These are phyloP conservation scores for Choristoneura rosaceana DNA, from an alignment of 2,888 invertebrate species.

Conservation along the genomic window DNA sequence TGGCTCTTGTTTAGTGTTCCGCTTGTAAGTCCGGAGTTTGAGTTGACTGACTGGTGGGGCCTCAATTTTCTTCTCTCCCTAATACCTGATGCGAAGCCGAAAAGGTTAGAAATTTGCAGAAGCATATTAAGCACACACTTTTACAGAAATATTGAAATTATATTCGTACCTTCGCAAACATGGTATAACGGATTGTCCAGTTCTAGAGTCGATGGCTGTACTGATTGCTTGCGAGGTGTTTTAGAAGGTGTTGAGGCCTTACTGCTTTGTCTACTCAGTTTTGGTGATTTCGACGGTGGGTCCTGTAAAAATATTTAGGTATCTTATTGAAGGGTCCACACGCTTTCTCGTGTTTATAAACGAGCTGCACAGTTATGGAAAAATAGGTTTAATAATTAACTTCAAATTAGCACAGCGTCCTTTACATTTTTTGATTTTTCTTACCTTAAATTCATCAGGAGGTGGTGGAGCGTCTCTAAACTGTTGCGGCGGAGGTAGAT, in stretches of 20 bases:
- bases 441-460: conserved; percentile 88
- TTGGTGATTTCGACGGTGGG: conserved; percentile 77
- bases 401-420: neutral
- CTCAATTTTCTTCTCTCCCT: conserved; percentile 79
- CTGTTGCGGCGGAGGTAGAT: conserved; percentile 93
- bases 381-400: neutral
- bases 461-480: conserved; percentile 93
- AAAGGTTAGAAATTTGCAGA: conserved; percentile 61
- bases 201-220: conserved; percentile 71
- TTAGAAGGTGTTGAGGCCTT: conserved; percentile 80
- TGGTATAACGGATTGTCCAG: conserved; percentile 92
- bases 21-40: conserved; percentile 56
- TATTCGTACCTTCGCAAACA: conserved; percentile 88
- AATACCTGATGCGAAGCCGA: conserved; percentile 72
- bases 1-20: conserved; percentile 83
- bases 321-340: neutral
- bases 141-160: conserved; percentile 55
- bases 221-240: conserved; percentile 66
- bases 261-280: conserved; percentile 76
- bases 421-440: conserved; percentile 11
- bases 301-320: conserved; percentile 59
- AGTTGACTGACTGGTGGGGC: conserved; percentile 72
- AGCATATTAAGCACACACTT: conserved; percentile 49
- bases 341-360: neutral
- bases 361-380: neutral